Base-by-base conservation (phyloP, 1,140 invertebrate species). In the Batillaria attramentaria region DNA sequence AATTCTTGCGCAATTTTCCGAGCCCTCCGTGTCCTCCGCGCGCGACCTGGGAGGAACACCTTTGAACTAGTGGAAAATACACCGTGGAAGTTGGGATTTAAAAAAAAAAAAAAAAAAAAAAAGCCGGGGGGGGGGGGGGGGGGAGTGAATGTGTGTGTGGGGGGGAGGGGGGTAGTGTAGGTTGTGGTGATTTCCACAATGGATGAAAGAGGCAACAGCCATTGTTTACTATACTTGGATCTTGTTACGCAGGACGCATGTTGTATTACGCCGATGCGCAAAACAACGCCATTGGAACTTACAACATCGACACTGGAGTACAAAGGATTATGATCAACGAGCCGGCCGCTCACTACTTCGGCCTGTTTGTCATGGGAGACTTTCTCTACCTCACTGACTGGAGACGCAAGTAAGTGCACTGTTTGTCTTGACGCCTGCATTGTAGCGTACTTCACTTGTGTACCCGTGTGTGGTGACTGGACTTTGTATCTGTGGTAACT, bases 311-410 rank as follows among this genome's bases (percentile, higher is more conserved):
- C 24, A 90, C 86, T 2, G 33, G 79, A 10, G 75, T 2, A 1
- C 70, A 80, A 16, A 69, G 85, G 18, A 50, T 83, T 1, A 72
- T 91, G 31, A 80, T 96, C 2, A 89, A 96, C 24, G 93, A 91
- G 2, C 92, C 94, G 37, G 92, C 94, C 0, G 93, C 94, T 8
- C 95, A 97, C 92, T 96, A 96, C 0, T 97, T 97, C 84, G 96
- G 95, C 0, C 90, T 98, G 28, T 94, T 95, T 37, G 39, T 85
- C 18, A 68, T 80, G 57, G 87, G 87, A 16, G 78, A 85, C 13
- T 87, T 86, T 77, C 72, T 90, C n/a, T 89, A 87, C 80, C 80
- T 87, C 72, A 84, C 87, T 5, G 88, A 89, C 70, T 89, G 87
- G 89, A 83, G 79, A 50, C 79, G 80, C 37, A 85, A 84, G 84